phyloP scores from a whole-genome alignment of 1,140 invertebrate species.

The Zophobas atratus region DNA sequence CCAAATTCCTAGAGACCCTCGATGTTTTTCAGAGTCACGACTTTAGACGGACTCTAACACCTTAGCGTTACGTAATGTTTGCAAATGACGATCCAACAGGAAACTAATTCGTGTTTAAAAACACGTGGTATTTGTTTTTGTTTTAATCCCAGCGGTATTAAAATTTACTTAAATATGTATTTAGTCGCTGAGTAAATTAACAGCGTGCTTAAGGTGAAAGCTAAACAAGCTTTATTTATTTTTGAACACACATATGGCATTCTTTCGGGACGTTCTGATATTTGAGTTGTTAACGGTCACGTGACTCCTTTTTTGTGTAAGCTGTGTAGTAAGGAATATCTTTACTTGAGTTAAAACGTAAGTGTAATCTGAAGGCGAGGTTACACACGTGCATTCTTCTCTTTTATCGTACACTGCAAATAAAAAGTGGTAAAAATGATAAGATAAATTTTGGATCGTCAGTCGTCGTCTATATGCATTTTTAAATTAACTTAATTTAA shows the following conservation, averaged over 20 bases:
- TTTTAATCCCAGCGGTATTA: slow-evolving; percentile 37
- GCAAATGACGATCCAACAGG: slow-evolving; percentile 10
- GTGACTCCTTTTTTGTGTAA: not conserved
- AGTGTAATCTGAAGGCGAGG: too few species aligned
- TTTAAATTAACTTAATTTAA: too few species aligned
- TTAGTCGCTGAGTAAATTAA: slow-evolving; percentile 37
- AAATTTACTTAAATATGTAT: slow-evolving; percentile 40
- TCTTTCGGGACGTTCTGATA: slow-evolving; percentile 29
- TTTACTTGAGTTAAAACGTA: too few species aligned
- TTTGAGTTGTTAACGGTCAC: slow-evolving; percentile 8
- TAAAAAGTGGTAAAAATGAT: too few species aligned
- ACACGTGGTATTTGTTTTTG: slow-evolving; percentile 36
- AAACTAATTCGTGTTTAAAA: slow-evolving; percentile 3
- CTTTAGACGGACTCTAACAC: not conserved
- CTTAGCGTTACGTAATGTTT: not conserved
- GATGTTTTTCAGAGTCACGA: too few species aligned
- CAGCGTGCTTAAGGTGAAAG: slow-evolving; percentile 41
- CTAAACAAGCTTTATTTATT: slow-evolving; percentile 42
- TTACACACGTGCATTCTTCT: too few species aligned
- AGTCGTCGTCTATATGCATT: too few species aligned
- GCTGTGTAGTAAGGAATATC: too few species aligned
- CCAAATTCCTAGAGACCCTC: not conserved
- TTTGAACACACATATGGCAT: slow-evolving; percentile 37
- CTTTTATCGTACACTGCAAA: too few species aligned
- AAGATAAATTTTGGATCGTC: too few species aligned